A percentile compares a stretch with the other conserved stretches of the same genome.
Evolutionary conservation across 2,888 invertebrate genomes (phyloP).

Genomic region (Pelosia muscerda): DNA sequence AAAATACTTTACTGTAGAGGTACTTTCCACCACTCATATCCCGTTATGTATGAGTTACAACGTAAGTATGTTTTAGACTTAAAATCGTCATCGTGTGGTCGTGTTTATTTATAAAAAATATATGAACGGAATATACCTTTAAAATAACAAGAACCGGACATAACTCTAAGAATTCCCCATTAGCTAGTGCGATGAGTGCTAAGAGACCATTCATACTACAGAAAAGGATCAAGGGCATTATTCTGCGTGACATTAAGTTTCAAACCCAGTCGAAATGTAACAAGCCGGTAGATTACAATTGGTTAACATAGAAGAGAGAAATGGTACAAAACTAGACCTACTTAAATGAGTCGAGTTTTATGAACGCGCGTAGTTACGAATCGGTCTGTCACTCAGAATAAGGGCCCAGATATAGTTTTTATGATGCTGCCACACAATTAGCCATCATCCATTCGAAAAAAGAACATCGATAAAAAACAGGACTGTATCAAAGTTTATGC

Average conservation of each 20-base stretch:
- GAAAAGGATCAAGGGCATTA: too few relatives aligned
- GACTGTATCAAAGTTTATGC: not conserved
- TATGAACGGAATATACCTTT: not conserved
- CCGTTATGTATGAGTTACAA: not conserved
- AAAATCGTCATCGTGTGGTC: not conserved
- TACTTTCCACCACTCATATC: too few relatives aligned
- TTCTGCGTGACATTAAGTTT: too few relatives aligned
- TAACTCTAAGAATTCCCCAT: constrained; percentile 64
- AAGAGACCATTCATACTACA: constrained; percentile 59
- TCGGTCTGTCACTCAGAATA: too few relatives aligned
- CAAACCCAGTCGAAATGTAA: too few relatives aligned
- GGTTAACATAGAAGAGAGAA: too few relatives aligned
- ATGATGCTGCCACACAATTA: not conserved
- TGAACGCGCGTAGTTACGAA: too few relatives aligned
- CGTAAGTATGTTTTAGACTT: constrained; percentile 3
- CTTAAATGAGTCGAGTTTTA: too few relatives aligned
- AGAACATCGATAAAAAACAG: not conserved
- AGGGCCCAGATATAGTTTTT: not conserved
- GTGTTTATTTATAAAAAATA: not conserved
- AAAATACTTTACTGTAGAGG: constrained; percentile 1
- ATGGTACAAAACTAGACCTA: too few relatives aligned
- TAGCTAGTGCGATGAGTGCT: constrained; percentile 53
- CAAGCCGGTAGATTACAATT: too few relatives aligned
- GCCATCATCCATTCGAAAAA: not conserved
- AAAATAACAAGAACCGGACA: constrained; percentile 42